Conservation (phyloP, 1,140 invertebrate genomes). For the Nomia melanderi region DNA sequence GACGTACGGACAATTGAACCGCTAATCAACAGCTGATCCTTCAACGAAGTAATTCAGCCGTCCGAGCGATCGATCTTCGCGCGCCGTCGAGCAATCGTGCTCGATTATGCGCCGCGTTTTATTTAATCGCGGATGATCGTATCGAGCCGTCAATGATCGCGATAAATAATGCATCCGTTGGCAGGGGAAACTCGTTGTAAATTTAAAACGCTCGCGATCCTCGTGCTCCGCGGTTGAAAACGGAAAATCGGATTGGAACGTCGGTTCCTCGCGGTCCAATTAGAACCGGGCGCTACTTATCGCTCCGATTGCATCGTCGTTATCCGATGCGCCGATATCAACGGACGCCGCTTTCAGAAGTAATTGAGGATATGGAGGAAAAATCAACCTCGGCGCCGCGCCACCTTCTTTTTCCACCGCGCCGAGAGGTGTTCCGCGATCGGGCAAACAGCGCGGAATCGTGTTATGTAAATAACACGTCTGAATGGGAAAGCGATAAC, state of each 20-base stretch:
- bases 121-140: neutral
- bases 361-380: neutral
- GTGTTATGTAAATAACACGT: conserved; percentile 19
- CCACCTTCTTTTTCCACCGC: neutral
- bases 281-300: neutral
- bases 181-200: neutral
- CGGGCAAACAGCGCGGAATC: neutral
- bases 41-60: neutral
- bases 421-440: neutral
- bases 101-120: neutral
- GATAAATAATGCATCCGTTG: neutral
- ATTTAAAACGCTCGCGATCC: neutral
- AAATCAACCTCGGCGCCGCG: neutral
- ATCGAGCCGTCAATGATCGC: neutral
- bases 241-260: neutral
- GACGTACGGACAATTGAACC: too few relatives aligned
- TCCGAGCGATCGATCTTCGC: neutral
- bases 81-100: neutral
- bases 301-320: neutral
- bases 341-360: neutral
- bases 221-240: too few relatives aligned
- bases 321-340: neutral
- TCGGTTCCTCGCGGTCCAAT: neutral
- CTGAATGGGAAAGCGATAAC: neutral
- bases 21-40: too few relatives aligned